phyloP scores from a whole-genome alignment of 2,113 vertebrate genomes.

The cattle (Bos taurus) region ARS-UCD2.0 NC_037335.1:57853001-57853500 shows the following conservation, averaged over 20 bases:
- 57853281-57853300: background rate
- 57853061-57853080: background rate
- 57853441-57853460: background rate
- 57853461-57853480: background rate
- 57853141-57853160: background rate
- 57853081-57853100: background rate
- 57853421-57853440: background rate
- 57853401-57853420: background rate
- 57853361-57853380: background rate
- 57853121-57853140: background rate
- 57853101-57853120: background rate
- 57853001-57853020: background rate
- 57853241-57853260: background rate
- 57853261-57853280: background rate
- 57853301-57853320: conserved; percentile 15
- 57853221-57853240: background rate
- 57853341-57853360: background rate
- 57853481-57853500: background rate
- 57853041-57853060: background rate
- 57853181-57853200: background rate
- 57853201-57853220: background rate
- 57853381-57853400: background rate
- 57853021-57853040: background rate
- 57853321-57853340: background rate
- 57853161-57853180: background rate